Evolutionary conservation across 2,113 vertebrate genomes (phyloP).

Genomic region (Phaethornis superciliosus): DNA sequence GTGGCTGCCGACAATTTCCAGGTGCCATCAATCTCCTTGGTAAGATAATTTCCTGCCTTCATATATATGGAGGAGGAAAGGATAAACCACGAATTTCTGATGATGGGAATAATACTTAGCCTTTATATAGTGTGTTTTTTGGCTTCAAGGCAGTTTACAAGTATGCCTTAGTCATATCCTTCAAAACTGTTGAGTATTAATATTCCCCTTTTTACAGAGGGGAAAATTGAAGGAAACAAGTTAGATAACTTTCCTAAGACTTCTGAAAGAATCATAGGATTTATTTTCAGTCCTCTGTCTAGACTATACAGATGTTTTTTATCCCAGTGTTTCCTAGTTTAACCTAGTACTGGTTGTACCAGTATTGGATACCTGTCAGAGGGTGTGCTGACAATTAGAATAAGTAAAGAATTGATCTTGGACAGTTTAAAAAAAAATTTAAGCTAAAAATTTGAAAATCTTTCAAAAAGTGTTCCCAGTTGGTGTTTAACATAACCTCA

Average conservation of each 20-base stretch:
- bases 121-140: background rate
- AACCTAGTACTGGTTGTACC: background rate
- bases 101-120: background rate
- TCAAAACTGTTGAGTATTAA: background rate
- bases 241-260: background rate
- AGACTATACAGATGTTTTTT: no score
- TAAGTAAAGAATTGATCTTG: background rate
- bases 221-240: background rate
- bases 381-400: background rate
- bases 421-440: background rate
- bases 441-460: background rate
- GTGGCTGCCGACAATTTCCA: constrained; percentile 48
- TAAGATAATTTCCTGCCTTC: constrained; percentile 55
- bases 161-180: background rate
- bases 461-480: background rate
- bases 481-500: accelerated
- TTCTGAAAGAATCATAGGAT: background rate
- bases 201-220: background rate
- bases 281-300: background rate
- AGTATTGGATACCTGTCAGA: background rate
- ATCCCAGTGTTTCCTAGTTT: background rate
- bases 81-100: constrained; percentile 18
- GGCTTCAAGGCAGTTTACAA: constrained; percentile 12
- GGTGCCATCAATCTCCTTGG: constrained; percentile 23
- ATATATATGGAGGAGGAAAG: background rate